A percentile compares a stretch with the other conserved stretches of the same genome.
Conservation (phyloP, 2,113 vertebrate species). For the Toxostoma redivivum region DNA sequence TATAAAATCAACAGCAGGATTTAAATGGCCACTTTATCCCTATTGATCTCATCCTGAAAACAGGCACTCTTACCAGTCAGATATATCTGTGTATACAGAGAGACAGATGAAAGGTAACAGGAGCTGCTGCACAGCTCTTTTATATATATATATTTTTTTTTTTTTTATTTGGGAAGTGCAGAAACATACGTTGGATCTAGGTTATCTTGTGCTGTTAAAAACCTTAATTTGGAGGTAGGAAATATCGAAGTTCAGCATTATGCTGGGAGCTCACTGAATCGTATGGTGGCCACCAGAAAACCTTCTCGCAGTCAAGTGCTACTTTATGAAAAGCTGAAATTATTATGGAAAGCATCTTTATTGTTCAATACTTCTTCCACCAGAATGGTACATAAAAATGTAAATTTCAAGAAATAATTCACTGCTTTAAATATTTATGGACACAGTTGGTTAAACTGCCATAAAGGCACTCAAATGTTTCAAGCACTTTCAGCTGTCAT, state of each 20-base stretch:
- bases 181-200: not conserved
- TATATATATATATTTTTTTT: too few species aligned
- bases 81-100: not conserved
- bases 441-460: not conserved
- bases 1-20: not conserved
- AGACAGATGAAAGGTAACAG: not conserved
- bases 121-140: not conserved
- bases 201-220: not conserved
- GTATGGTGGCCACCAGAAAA: not conserved
- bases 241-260: not conserved
- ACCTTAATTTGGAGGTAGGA: not conserved
- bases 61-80: not conserved
- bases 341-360: constrained; percentile 56
- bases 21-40: not conserved
- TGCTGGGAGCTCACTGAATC: constrained; percentile 15
- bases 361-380: constrained; percentile 43
- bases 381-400: constrained; percentile 60
- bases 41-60: not conserved
- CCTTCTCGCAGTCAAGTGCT: constrained; percentile 1
- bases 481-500: not conserved
- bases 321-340: constrained; percentile 45
- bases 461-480: not conserved
- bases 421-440: constrained; percentile 62
- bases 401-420: constrained; percentile 60
- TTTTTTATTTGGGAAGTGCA: not conserved